Evolutionary conservation across 2,888 invertebrate genomes (phyloP).

Genomic region (Acanthopleura granulata): DNA sequence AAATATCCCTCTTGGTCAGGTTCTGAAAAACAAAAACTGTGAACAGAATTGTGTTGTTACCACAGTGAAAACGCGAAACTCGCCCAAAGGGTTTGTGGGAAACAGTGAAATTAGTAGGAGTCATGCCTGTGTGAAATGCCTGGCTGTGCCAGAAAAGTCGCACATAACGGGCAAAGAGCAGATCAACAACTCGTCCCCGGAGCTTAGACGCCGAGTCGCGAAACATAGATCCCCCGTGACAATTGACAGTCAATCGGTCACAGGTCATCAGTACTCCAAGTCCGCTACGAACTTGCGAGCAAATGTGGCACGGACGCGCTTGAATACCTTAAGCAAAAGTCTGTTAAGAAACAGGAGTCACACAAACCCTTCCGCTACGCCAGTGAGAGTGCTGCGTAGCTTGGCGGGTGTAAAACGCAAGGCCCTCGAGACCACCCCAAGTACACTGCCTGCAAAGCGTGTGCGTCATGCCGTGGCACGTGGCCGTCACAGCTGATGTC

Average conservation of each 20-base stretch:
- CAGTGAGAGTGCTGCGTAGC: slow-evolving; percentile 9
- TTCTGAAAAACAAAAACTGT: slow-evolving; percentile 8
- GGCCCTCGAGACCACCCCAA: background rate
- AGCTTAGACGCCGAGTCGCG: background rate
- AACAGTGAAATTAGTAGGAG: background rate
- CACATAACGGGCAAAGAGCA: background rate
- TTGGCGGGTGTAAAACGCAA: background rate
- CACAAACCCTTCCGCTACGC: background rate
- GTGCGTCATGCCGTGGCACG: background rate
- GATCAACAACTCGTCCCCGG: background rate
- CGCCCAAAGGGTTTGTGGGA: slow-evolving; percentile 1
- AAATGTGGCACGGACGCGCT: background rate
- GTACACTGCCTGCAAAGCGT: background rate
- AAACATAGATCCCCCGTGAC: background rate
- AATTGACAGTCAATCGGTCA: background rate
- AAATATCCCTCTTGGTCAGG: background rate
- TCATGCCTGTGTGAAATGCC: background rate
- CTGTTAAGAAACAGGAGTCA: background rate
- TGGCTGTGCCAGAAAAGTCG: too few species aligned
- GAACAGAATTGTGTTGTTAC: background rate
- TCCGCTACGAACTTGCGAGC: background rate
- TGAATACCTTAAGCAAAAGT: background rate
- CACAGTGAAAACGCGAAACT: slow-evolving; percentile 3
- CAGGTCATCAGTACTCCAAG: background rate
- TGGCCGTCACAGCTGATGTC: background rate